Conservation (phyloP, 1,140 invertebrate species). For the Plectrocnemia conspersa region DNA sequence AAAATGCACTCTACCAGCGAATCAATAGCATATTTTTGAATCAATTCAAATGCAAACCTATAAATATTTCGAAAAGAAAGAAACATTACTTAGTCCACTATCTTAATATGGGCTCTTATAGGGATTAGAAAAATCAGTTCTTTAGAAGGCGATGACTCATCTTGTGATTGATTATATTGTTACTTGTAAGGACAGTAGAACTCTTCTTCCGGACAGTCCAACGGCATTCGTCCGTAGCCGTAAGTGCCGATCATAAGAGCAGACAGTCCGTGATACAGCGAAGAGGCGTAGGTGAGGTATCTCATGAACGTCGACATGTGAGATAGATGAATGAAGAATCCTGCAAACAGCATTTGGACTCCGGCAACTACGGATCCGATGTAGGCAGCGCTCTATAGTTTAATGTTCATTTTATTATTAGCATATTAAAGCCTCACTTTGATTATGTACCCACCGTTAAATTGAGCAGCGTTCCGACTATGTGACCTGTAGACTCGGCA, state of each 20-base stretch:
- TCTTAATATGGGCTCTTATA: too few relatives aligned
- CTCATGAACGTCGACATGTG: slow-evolving; percentile 69
- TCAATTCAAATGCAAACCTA: too few relatives aligned
- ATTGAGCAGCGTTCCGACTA: slow-evolving; percentile 64
- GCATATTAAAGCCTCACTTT: too few relatives aligned
- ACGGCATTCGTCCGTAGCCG: slow-evolving; percentile 59
- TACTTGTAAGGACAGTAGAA: slow-evolving; percentile 66
- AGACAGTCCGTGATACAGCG: slow-evolving; percentile 69
- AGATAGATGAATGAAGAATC: slow-evolving; percentile 64
- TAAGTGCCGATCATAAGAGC: slow-evolving; percentile 70
- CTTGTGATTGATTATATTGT: too few relatives aligned
- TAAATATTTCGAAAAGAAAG: too few relatives aligned
- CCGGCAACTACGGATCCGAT: slow-evolving; percentile 60
- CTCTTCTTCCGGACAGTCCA: slow-evolving; percentile 57
- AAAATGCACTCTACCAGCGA: too few relatives aligned
- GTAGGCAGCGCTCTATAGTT: slow-evolving; percentile 69
- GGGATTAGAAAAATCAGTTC: too few relatives aligned
- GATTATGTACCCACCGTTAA: slow-evolving; percentile 66
- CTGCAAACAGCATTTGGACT: slow-evolving; percentile 59
- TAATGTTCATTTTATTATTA: too few relatives aligned
- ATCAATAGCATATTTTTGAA: too few relatives aligned
- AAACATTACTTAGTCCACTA: too few relatives aligned
- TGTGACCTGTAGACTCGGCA: slow-evolving; percentile 63
- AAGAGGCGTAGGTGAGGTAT: slow-evolving; percentile 65
- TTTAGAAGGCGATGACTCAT: too few relatives aligned